These are phyloP conservation scores for Geodia barretti DNA, from an alignment of 37 sponge, comb jelly and placozoan species.

Conservation along the genomic window DNA sequence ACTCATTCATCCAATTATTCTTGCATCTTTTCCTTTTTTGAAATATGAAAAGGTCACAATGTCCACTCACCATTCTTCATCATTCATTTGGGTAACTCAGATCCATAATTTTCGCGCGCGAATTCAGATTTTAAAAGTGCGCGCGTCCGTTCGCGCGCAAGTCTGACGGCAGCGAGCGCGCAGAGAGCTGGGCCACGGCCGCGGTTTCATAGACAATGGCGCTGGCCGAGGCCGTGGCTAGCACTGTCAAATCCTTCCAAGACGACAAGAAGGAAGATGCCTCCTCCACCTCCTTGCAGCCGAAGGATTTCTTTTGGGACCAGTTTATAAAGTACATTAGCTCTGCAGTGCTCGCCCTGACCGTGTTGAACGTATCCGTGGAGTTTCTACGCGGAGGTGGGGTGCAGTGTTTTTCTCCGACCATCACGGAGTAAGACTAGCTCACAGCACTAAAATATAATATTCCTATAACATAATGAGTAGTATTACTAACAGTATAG, in stretches of 20 bases:
- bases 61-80: too few relatives aligned
- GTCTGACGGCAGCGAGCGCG: too few relatives aligned
- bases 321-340: slow-evolving; percentile 30
- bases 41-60: too few relatives aligned
- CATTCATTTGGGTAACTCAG: too few relatives aligned
- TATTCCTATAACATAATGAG: slow-evolving; percentile 7
- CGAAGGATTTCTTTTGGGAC: slow-evolving; percentile 46
- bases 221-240: not conserved
- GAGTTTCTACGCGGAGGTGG: slow-evolving; percentile 23
- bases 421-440: not conserved
- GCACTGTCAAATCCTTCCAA: not conserved
- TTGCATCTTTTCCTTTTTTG: too few relatives aligned
- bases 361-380: slow-evolving; percentile 26
- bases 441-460: not conserved
- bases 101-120: too few relatives aligned
- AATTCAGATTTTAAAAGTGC: too few relatives aligned
- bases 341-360: slow-evolving; percentile 34
- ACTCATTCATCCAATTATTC: too few relatives aligned
- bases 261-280: not conserved
- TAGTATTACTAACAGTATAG: too few relatives aligned
- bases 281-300: not conserved
- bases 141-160: too few relatives aligned
- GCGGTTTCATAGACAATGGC: too few relatives aligned
- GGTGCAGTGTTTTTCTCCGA: slow-evolving; percentile 18
- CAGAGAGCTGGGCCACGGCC: too few relatives aligned